Percentiles rank a stretch among this genome's conserved stretches.
Evolutionary conservation across 2,888 invertebrate genomes (phyloP).

Genomic region (Maniola hyperantus): DNA sequence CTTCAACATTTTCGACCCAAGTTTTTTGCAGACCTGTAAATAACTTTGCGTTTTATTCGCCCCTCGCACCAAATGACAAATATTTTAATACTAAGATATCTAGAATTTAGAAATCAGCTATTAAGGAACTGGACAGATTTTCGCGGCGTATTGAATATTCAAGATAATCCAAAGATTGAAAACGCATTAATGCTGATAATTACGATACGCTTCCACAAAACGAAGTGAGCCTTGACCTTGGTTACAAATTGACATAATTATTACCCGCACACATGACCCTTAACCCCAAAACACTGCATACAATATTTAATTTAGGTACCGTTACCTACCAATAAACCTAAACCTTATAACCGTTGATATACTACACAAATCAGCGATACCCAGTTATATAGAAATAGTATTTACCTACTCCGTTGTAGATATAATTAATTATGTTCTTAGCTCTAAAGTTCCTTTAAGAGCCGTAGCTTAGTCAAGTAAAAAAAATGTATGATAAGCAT

Average conservation of each 20-base stretch:
- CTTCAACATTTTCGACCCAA: too few species aligned
- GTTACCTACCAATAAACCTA: conserved; percentile 37
- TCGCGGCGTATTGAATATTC: not conserved
- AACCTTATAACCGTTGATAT: conserved; percentile 19
- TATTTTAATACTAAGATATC: not conserved
- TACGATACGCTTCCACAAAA: conserved; percentile 12
- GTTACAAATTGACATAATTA: conserved; percentile 31
- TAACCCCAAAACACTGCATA: conserved; percentile 33
- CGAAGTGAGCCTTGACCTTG: conserved; percentile 34
- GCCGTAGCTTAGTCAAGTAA: too few species aligned
- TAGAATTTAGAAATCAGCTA: too few species aligned
- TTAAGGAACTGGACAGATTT: not conserved
- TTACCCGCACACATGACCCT: conserved; percentile 27
- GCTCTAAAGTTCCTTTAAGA: too few species aligned
- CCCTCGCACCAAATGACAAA: too few species aligned
- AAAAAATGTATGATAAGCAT: too few species aligned
- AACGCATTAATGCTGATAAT: conserved; percentile 13
- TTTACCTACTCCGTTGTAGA: too few species aligned
- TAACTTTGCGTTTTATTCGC: too few species aligned
- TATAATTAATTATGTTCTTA: too few species aligned
- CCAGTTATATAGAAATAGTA: not conserved
- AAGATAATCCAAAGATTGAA: not conserved
- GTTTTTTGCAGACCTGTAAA: too few species aligned
- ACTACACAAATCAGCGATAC: not conserved
- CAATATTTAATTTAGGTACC: conserved; percentile 39